Evolutionary conservation across 1,140 invertebrate genomes (phyloP).

Genomic region (Lepidotrigona ventralis): DNA sequence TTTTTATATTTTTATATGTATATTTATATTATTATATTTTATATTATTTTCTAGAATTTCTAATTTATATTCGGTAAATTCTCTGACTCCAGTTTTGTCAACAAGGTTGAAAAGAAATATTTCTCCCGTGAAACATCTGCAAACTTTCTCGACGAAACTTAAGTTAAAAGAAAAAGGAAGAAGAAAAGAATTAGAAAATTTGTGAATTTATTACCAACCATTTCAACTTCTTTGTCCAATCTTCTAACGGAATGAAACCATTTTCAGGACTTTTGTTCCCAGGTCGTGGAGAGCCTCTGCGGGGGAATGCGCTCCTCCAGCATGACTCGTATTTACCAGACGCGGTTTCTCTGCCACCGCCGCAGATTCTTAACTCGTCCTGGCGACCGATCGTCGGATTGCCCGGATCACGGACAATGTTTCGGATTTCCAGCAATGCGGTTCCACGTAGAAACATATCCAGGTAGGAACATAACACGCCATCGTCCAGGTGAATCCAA

Average conservation of each 20-base stretch:
- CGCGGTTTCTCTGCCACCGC: constrained; percentile 56
- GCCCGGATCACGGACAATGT: constrained; percentile 30
- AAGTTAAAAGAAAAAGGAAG: not conserved
- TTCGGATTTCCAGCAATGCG: constrained; percentile 25
- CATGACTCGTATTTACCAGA: constrained; percentile 72
- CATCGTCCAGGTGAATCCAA: constrained; percentile 50
- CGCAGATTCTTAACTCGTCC: constrained; percentile 58
- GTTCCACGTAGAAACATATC: constrained; percentile 21
- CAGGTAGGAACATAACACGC: not conserved
- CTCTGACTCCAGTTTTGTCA: not conserved
- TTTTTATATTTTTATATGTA: too few relatives aligned
- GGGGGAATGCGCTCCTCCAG: constrained; percentile 69
- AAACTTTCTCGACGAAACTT: not conserved
- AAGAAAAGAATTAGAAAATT: not conserved
- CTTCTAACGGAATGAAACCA: not conserved
- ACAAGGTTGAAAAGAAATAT: not conserved
- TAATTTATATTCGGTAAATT: not conserved
- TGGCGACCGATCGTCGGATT: constrained; percentile 29
- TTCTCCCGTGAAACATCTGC: not conserved
- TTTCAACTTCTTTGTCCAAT: too few relatives aligned
- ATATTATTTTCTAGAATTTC: not conserved
- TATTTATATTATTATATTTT: too few relatives aligned
- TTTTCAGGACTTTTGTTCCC: constrained; percentile 3
- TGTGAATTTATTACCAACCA: not conserved
- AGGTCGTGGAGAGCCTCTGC: constrained; percentile 65